Evolutionary conservation across 2,888 invertebrate genomes (phyloP).

Genomic region (Mesochorus sp.): DNA sequence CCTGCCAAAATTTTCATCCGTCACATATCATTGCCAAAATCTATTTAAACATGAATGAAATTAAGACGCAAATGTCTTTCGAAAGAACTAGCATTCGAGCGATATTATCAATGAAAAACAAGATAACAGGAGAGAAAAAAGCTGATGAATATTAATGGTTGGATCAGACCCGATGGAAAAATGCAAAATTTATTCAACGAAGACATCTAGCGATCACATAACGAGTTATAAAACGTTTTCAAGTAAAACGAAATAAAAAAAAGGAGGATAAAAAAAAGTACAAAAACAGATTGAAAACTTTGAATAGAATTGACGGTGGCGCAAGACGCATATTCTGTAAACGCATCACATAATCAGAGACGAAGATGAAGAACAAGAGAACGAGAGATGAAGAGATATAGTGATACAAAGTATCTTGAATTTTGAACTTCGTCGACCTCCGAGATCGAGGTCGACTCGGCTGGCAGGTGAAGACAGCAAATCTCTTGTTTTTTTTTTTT

Average conservation of each 20-base stretch:
- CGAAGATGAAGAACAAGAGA: too few species aligned
- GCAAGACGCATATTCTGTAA: neutral
- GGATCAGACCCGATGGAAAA: neutral
- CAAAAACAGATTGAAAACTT: neutral
- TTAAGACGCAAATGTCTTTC: slow-evolving; percentile 9
- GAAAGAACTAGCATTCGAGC: neutral
- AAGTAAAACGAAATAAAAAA: neutral
- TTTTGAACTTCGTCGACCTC: slow-evolving; percentile 51
- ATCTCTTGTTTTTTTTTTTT: slow-evolving; percentile 36
- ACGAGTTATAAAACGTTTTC: neutral
- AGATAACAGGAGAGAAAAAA: too few species aligned
- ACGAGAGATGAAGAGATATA: neutral
- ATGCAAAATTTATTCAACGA: slow-evolving; percentile 1
- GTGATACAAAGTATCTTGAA: neutral
- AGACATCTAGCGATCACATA: slow-evolving; percentile 18
- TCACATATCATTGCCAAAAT: slow-evolving; percentile 58
- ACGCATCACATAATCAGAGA: neutral
- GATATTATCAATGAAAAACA: too few species aligned
- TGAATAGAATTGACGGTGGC: neutral
- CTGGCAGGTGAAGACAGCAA: slow-evolving; percentile 41
- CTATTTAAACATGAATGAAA: slow-evolving; percentile 56
- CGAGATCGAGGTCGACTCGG: slow-evolving; percentile 60
- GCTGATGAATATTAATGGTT: neutral
- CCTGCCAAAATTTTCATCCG: slow-evolving; percentile 43
- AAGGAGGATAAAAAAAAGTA: neutral